phyloP scores from a whole-genome alignment of 2,888 invertebrate species.

The Nasonovia ribisnigri region DNA sequence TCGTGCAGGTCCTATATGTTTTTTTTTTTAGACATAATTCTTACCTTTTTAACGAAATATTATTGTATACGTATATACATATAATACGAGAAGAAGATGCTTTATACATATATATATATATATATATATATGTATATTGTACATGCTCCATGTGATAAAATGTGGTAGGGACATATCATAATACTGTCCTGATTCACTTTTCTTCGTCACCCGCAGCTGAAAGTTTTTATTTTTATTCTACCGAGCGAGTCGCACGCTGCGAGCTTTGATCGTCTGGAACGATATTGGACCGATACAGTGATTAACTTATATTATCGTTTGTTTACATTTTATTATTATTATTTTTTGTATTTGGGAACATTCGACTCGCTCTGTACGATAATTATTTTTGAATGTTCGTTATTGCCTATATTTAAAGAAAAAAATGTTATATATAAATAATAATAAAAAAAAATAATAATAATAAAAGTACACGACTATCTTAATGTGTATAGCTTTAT shows the following conservation, averaged over 20 bases:
- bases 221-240: slow-evolving; percentile 40
- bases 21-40: slow-evolving; percentile 37
- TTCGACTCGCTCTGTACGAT: slow-evolving; percentile 51
- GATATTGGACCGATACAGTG: slow-evolving; percentile 54
- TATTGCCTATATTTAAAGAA: slow-evolving; percentile 59
- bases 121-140: slow-evolving; percentile 24
- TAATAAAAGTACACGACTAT: slow-evolving; percentile 60
- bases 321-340: background rate
- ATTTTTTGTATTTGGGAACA: slow-evolving; percentile 27
- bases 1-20: slow-evolving; percentile 32
- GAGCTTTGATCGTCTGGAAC: slow-evolving; percentile 51
- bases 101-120: slow-evolving; percentile 19
- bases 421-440: slow-evolving; percentile 61
- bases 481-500: slow-evolving; percentile 63
- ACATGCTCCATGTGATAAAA: slow-evolving; percentile 56
- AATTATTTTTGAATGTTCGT: slow-evolving; percentile 59
- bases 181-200: slow-evolving; percentile 23
- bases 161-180: background rate
- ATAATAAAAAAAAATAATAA: slow-evolving; percentile 39
- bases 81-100: slow-evolving; percentile 20
- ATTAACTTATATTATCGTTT: slow-evolving; percentile 23
- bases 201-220: slow-evolving; percentile 41
- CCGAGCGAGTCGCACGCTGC: slow-evolving; percentile 39
- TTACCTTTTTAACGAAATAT: slow-evolving; percentile 42
- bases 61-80: slow-evolving; percentile 31